Conservation (phyloP, 2,888 invertebrate genomes). For the Pheosia tremula region DNA sequence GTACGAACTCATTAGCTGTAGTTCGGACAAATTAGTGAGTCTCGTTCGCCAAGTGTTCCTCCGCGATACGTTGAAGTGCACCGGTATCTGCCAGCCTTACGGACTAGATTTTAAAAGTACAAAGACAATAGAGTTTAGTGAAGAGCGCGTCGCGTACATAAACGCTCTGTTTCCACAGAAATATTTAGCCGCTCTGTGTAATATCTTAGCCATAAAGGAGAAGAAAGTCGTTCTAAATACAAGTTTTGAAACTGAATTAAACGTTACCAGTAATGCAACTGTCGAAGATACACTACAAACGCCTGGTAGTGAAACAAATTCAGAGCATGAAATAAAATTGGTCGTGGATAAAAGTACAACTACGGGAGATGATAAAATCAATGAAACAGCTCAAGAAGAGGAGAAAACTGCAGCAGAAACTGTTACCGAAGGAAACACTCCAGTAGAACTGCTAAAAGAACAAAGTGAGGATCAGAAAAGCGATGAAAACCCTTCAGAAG, state of each 20-base stretch:
- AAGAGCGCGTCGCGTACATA: conserved; percentile 83
- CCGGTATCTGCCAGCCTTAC: conserved; percentile 84
- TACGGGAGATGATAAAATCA: conserved; percentile 62
- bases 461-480: conserved; percentile 59
- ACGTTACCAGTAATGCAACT: conserved; percentile 76
- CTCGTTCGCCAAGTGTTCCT: conserved; percentile 86
- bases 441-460: conserved; percentile 60
- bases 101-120: conserved; percentile 86
- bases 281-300: conserved; percentile 66
- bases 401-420: conserved; percentile 55
- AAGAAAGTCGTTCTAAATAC: conserved; percentile 87
- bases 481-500: conserved; percentile 49
- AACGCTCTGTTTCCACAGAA: conserved; percentile 87
- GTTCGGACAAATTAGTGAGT: conserved; percentile 83
- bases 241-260: conserved; percentile 82
- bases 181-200: conserved; percentile 91
- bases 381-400: conserved; percentile 61
- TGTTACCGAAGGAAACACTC: conserved; percentile 48
- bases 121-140: conserved; percentile 78
- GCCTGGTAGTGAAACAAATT: conserved; percentile 60
- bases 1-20: conserved; percentile 90
- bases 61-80: conserved; percentile 84
- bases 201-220: conserved; percentile 88
- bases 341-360: conserved; percentile 63
- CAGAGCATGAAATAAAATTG: conserved; percentile 68